These are phyloP conservation scores for Harlomillsia oculata DNA, from an alignment of 1,140 invertebrate species.

Conservation along the genomic window DNA sequence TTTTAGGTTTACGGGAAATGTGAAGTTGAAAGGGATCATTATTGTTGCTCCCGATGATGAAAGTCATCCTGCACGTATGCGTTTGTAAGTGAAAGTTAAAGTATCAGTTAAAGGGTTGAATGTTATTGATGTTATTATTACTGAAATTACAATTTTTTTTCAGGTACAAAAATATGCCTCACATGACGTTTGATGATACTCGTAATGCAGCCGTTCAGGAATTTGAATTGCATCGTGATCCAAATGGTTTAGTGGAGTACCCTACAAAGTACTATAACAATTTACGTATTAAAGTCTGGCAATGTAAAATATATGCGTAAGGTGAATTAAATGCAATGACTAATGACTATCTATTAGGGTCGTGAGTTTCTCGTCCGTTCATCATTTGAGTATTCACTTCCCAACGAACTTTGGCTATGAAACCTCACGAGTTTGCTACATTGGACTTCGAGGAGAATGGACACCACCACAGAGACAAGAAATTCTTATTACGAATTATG, in stretches of 20 bases:
- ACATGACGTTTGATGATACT: slow-evolving; percentile 89
- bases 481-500: slow-evolving; percentile 82
- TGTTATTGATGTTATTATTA: slow-evolving; percentile 5
- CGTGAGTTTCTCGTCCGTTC: slow-evolving; percentile 78
- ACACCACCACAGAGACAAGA: slow-evolving; percentile 70
- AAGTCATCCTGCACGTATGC: slow-evolving; percentile 70
- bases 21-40: slow-evolving; percentile 89
- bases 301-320: too few relatives aligned
- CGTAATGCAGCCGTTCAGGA: slow-evolving; percentile 67
- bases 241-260: slow-evolving; percentile 72
- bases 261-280: slow-evolving; percentile 60
- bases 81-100: slow-evolving; percentile 68
- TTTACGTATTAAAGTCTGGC: neutral
- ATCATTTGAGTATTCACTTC: slow-evolving; percentile 81
- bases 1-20: slow-evolving; percentile 75
- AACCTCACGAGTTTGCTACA: slow-evolving; percentile 78
- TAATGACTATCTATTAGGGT: slow-evolving; percentile 48
- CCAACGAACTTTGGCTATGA: slow-evolving; percentile 76
- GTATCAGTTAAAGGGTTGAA: too few relatives aligned
- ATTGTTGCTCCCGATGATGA: slow-evolving; percentile 75
- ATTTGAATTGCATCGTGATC: slow-evolving; percentile 76
- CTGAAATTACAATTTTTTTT: slow-evolving; percentile 26
- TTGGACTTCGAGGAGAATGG: slow-evolving; percentile 89
- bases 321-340: neutral
- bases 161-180: slow-evolving; percentile 82